Conservation (phyloP, 2,113 vertebrate species). For the Dicentrarchus labrax region DNA sequence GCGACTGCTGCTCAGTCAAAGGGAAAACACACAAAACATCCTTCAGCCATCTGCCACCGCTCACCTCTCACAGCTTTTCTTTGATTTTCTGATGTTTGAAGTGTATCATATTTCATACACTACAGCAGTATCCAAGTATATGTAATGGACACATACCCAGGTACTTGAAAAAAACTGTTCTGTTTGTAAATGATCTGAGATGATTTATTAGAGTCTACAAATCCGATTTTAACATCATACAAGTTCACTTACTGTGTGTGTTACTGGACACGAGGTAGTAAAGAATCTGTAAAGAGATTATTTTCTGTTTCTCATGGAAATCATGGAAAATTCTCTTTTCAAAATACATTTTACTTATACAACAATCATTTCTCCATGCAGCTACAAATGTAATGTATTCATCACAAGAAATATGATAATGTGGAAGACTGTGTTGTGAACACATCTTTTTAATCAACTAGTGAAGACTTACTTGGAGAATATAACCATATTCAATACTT, state of each 20-base stretch:
- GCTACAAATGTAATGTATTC: background rate
- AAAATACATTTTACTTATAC: background rate
- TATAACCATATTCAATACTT: background rate
- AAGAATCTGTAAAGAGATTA: background rate
- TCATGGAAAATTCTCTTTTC: background rate
- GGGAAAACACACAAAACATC: slow-evolving; percentile 51
- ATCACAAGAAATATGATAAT: background rate
- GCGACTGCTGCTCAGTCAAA: slow-evolving; percentile 53
- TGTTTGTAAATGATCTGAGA: too few species aligned
- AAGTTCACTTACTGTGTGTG: background rate
- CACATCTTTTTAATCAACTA: background rate
- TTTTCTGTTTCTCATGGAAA: background rate
- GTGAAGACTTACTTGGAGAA: background rate
- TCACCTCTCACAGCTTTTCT: slow-evolving; percentile 26
- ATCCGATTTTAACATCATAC: background rate
- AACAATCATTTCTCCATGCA: background rate
- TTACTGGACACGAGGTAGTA: background rate
- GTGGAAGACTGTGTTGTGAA: background rate
- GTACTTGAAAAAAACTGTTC: background rate
- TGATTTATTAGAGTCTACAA: background rate
- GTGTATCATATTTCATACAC: background rate
- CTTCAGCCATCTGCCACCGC: background rate
- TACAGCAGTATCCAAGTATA: background rate
- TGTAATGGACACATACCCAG: background rate
- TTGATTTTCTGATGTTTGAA: slow-evolving; percentile 14